Evolutionary conservation across 2,113 vertebrate species (phyloP).

Genomic region (Chrysochloris asiatica): DNA sequence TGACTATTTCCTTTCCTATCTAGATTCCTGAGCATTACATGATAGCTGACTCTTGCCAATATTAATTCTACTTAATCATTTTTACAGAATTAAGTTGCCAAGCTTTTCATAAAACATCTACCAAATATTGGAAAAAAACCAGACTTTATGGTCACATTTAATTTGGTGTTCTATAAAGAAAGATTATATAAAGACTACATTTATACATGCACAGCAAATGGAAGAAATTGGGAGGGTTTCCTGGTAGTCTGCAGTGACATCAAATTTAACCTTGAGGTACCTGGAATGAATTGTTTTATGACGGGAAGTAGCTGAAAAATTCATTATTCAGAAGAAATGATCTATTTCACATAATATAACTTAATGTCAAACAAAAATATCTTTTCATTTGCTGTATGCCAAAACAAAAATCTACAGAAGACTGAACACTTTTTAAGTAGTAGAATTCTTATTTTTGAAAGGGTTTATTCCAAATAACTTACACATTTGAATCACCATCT

Average conservation of each 20-base stretch:
- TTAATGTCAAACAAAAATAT: neutral
- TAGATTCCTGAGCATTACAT: conserved; percentile 55
- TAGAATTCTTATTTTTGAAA: neutral
- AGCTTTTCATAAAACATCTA: conserved; percentile 64
- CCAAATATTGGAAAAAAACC: conserved; percentile 70
- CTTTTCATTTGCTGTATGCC: neutral
- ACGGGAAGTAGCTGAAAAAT: conserved; percentile 50
- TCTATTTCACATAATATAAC: neutral
- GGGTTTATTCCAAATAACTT: neutral
- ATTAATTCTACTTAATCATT: conserved; percentile 73
- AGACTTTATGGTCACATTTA: conserved; percentile 56
- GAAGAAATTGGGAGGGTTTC: conserved; percentile 24
- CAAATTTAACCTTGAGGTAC: conserved; percentile 50
- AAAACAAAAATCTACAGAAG: neutral
- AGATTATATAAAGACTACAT: conserved; percentile 46
- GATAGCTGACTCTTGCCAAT: conserved; percentile 66
- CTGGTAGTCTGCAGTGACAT: neutral
- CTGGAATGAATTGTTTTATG: conserved; percentile 34
- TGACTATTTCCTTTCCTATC: neutral
- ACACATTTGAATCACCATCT: neutral
- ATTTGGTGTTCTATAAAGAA: conserved; percentile 53
- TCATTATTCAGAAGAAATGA: neutral
- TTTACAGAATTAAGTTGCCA: conserved; percentile 72
- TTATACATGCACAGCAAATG: conserved; percentile 38
- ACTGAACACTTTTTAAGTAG: neutral